These are phyloP conservation scores for Mormyrus hasselquistii DNA, from an alignment of 2,797 vertebrate species.

Conservation along the genomic window DNA sequence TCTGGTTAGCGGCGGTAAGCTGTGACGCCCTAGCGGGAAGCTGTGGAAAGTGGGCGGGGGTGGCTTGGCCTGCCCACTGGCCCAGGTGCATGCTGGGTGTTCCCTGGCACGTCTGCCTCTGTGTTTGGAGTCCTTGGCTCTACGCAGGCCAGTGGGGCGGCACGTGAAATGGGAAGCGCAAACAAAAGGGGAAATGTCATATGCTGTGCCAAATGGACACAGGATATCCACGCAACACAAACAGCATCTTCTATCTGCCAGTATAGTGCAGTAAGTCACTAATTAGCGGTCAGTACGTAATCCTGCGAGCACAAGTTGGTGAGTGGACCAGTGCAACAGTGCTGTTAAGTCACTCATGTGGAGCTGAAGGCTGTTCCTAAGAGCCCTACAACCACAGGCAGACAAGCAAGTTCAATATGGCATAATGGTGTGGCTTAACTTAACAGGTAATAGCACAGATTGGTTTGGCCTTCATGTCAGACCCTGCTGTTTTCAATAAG, in stretches of 20 bases:
- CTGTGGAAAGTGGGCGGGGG: constrained; percentile 30
- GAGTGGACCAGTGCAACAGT: neutral
- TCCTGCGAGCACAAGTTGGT: neutral
- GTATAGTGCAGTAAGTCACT: neutral
- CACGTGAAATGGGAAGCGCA: neutral
- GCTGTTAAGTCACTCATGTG: neutral
- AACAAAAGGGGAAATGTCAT: neutral
- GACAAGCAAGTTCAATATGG: neutral
- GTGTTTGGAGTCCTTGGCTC: neutral
- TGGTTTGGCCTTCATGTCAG: neutral
- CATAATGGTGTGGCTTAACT: neutral
- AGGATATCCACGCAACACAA: neutral
- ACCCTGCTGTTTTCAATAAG: neutral
- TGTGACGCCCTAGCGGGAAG: neutral
- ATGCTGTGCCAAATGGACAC: neutral
- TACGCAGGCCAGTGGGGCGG: neutral
- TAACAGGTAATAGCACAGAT: neutral
- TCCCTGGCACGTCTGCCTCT: constrained; percentile 19
- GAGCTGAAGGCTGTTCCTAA: neutral
- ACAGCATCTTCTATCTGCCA: neutral
- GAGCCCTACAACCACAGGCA: neutral
- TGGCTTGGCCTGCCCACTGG: constrained; percentile 39
- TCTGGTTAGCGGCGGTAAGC: constrained; percentile 33
- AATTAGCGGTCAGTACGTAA: neutral
- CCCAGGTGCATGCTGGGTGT: constrained; percentile 39